Evolutionary conservation across 2,888 invertebrate genomes (phyloP), one percentile per base, ranked within the genome.

Genomic region (Lutraria lutraria): DNA sequence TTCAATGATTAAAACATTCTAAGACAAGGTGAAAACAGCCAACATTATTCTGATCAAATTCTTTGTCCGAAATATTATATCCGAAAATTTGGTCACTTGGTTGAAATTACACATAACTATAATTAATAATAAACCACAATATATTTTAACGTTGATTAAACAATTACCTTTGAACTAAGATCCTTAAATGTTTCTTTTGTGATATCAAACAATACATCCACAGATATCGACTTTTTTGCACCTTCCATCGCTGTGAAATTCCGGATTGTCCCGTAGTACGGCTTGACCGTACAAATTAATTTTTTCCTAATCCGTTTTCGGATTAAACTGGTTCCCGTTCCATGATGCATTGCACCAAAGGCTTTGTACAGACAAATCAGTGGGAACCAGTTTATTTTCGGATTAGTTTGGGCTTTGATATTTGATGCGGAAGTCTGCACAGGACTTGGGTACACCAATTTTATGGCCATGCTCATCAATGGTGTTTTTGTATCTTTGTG

Each of bases 341-440:
- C 8, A 2, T 43, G 43, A 4, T 43, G 43, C 43, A 43, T 8
- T 2, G 43, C 43, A 43, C 2, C 8, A 43, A 8, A 8, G 43
- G n/a, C n/a, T n/a, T n/a, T n/a, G n/a, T n/a, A n/a, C n/a, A n/a
- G n/a, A n/a, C n/a, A n/a, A n/a, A n/a, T n/a, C n/a, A 43, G 8
- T 8, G 43, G 43, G 43, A 43, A 43, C 43, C 43, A 43, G 43
- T 43, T 68, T 25, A n/a, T 4, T 25, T 68, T 68, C 63, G 63
- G 63, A 68, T 68, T 68, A 25, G n/a, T 25, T 68, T 25, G 63
- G 63, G 13, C 63, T 25, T 25, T 68, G 12, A 25, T 25, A 68
- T n/a, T 68, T 68, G 63, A 68, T 68, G 63, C 63, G 63, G 63
- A 68, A 68, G 63, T 68, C 63, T 68, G 63, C 63, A 25, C 63